Evolutionary conservation across 2,113 vertebrate genomes (phyloP).

Genomic region (Lophius piscatorius): DNA sequence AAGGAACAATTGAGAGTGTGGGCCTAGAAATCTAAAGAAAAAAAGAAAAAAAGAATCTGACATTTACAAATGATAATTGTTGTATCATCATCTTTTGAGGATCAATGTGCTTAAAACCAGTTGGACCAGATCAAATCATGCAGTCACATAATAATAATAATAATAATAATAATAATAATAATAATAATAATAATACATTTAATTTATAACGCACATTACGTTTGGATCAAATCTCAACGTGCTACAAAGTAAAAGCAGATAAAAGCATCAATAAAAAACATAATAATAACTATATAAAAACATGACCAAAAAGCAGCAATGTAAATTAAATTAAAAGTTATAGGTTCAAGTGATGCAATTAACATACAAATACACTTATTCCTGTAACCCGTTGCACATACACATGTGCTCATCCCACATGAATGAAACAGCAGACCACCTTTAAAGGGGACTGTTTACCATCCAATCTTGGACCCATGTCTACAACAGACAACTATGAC

Average conservation of each 20-base stretch:
- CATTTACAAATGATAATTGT: slow-evolving; percentile 64
- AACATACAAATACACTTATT: slow-evolving; percentile 12
- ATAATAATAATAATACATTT: too few relatives aligned
- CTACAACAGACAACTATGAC: slow-evolving; percentile 34
- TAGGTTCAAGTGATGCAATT: slow-evolving; percentile 28
- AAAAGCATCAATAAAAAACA: too few relatives aligned
- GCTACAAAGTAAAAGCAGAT: too few relatives aligned
- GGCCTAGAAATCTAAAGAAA: slow-evolving; percentile 2
- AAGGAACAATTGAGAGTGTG: slow-evolving; percentile 1
- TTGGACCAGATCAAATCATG: slow-evolving; percentile 66
- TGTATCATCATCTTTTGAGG: slow-evolving; percentile 50
- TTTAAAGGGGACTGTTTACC: slow-evolving; percentile 24
- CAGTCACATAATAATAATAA: too few relatives aligned
- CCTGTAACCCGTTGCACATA: not conserved
- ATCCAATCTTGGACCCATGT: slow-evolving; percentile 11
- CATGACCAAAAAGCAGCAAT: too few relatives aligned
- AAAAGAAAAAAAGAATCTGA: slow-evolving; percentile 35
- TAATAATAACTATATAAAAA: too few relatives aligned
- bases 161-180: too few relatives aligned
- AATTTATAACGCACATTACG: too few relatives aligned
- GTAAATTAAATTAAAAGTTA: too few relatives aligned
- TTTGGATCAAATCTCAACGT: too few relatives aligned
- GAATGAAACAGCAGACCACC: slow-evolving; percentile 29
- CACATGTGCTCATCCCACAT: slow-evolving; percentile 8
- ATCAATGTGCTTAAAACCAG: slow-evolving; percentile 40